Percentiles rank a stretch among this genome's conserved stretches.
phyloP scores from a whole-genome alignment of 2,113 vertebrate species.

The Euleptes europaea region DNA sequence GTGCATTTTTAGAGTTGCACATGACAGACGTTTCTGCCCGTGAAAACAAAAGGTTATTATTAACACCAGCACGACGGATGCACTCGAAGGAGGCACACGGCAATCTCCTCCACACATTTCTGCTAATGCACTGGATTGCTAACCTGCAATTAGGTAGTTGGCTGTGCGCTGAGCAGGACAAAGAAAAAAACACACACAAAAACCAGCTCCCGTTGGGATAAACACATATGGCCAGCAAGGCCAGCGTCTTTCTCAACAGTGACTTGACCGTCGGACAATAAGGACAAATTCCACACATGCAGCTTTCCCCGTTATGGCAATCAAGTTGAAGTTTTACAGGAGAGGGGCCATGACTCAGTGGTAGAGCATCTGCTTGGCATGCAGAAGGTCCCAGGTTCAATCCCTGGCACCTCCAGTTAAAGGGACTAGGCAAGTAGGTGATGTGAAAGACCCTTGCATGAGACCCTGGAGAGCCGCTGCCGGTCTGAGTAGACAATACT shows the following conservation, averaged over 20 bases:
- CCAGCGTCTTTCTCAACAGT: background rate
- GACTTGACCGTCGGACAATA: background rate
- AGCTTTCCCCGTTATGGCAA: background rate
- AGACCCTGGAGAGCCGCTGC: no score
- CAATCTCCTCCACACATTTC: background rate
- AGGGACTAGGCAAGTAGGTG: no score
- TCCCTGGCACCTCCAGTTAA: no score
- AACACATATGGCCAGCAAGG: background rate
- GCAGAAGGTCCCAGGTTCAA: no score
- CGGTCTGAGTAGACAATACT: no score
- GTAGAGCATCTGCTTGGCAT: no score
- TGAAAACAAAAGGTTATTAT: background rate
- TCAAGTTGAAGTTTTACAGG: no score
- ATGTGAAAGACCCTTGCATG: no score
- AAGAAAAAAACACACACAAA: background rate
- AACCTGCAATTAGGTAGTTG: slow-evolving; percentile 16
- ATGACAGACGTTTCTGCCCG: background rate
- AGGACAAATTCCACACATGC: background rate
- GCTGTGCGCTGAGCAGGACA: background rate
- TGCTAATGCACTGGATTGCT: slow-evolving; percentile 12
- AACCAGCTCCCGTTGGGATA: background rate
- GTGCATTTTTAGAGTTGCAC: background rate
- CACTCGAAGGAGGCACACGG: background rate
- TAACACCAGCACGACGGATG: background rate
- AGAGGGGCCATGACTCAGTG: no score